Conservation (phyloP, 2,797 vertebrate genomes). For the Tokudaia muenninki region DNA sequence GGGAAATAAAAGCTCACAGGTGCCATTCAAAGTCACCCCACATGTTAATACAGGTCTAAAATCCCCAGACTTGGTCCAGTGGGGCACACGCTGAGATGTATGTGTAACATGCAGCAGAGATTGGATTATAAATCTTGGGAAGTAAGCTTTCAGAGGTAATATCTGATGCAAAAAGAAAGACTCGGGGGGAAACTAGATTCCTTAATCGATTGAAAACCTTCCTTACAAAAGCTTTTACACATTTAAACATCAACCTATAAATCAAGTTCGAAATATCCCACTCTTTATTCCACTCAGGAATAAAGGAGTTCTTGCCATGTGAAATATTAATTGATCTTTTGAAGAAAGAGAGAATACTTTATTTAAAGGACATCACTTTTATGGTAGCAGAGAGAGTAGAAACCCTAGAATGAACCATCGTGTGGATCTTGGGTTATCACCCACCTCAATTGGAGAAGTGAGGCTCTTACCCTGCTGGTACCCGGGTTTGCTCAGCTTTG, state of each 20-base stretch:
- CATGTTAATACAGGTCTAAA: background rate
- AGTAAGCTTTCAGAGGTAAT: conserved; percentile 74
- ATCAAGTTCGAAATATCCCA: conserved; percentile 77
- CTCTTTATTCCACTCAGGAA: no score
- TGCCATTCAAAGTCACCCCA: background rate
- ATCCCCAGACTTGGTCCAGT: background rate
- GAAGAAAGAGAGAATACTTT: conserved; percentile 70
- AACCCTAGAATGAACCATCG: background rate
- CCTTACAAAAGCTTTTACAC: conserved; percentile 81
- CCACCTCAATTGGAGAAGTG: background rate
- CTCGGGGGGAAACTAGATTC: conserved; percentile 72
- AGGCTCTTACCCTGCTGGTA: background rate
- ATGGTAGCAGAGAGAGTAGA: background rate
- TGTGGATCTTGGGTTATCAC: background rate
- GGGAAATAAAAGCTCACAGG: background rate
- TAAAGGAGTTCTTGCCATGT: conserved; percentile 72
- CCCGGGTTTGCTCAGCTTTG: background rate
- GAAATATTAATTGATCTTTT: conserved; percentile 81
- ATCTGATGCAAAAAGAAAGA: conserved; percentile 63
- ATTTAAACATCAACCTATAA: conserved; percentile 78
- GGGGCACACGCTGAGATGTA: conserved; percentile 36
- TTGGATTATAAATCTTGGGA: conserved; percentile 76
- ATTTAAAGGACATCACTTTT: conserved; percentile 41
- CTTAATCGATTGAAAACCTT: conserved; percentile 78
- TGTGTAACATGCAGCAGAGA: conserved; percentile 58